Base-by-base conservation (phyloP, 1,140 invertebrate species). In the Bombus breviceps region DNA sequence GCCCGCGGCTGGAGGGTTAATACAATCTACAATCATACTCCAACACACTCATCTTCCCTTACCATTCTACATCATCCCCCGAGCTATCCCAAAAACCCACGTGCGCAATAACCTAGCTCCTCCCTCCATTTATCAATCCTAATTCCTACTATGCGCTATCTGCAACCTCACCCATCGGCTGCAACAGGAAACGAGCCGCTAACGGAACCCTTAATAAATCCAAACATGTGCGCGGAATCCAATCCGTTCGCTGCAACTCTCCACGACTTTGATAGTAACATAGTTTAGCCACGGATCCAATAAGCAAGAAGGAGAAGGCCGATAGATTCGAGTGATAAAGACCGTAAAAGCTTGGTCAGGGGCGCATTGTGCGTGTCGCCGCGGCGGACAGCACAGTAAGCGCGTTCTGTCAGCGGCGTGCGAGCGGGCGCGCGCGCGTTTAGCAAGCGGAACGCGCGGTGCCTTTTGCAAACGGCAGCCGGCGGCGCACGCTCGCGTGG, bases 141-240 rank as follows among this genome's bases (percentile, higher is more conserved):
- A 34, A 37, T 22, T 22, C 32, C 32, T 68, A 3, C 18, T 28
- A 22, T 12, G 22, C 3, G 1, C 22, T 25, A 69, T 69, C 22
- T 25, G 18, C 22, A 39, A 41, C 18, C 41, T 53, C 41, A 3
- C 18, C 13, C n/a, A n/a, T 15, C 25, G 13, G 3, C 22, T 5
- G 34, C 34, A 93, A 86, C 90, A 90, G 92, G 92, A 92, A 92
- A 88, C 79, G 71, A 15, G 66, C 53, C 41, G 34, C 68, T 93
- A 93, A 93, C 92, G 92, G 92, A 91, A 91, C 90, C 83, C 69
- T 72, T 89, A 91, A 92, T 93, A 91, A 91, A 92, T 89, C 86
- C 89, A 85, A 88, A 89, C 91, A 81, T 83, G 74, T 37, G 43
- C 3, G 32, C 43, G 34, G 25, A 39, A 57, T 71, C 15, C 43